Evolutionary conservation across 2,888 invertebrate genomes (phyloP).

Genomic region (Acanthosepion esculentum): DNA sequence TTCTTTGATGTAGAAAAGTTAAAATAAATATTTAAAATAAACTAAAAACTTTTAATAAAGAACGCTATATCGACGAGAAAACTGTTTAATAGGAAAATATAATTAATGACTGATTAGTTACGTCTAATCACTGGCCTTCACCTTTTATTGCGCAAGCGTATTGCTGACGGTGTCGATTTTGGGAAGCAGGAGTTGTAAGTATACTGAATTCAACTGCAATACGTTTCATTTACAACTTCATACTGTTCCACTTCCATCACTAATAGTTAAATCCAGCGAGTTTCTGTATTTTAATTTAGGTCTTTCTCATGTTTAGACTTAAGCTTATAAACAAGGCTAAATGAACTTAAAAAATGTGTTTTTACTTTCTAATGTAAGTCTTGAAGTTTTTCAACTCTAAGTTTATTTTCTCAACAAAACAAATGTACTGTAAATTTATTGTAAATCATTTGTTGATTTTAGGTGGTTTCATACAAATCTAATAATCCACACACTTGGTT

Average conservation of each 20-base stretch:
- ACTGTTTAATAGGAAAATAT: not conserved
- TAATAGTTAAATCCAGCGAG: not conserved
- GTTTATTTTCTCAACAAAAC: too few species aligned
- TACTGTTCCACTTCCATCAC: not conserved
- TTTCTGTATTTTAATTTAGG: too few species aligned
- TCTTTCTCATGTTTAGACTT: too few species aligned
- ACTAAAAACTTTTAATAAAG: not conserved
- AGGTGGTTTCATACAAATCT: too few species aligned
- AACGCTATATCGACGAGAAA: not conserved
- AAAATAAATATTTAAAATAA: not conserved
- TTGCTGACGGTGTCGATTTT: not conserved
- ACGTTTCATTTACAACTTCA: not conserved
- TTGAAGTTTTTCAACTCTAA: too few species aligned
- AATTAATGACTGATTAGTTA: slow-evolving; percentile 36
- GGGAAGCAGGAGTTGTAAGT: not conserved
- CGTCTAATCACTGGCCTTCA: not conserved
- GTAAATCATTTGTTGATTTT: too few species aligned
- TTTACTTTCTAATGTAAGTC: too few species aligned
- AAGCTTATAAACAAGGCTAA: too few species aligned
- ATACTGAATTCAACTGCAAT: not conserved
- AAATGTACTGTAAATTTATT: too few species aligned
- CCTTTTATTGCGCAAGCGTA: not conserved
- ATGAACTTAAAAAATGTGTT: too few species aligned
- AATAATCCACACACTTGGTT: too few species aligned
- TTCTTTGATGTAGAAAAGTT: not conserved